Conservation (phyloP, 2,888 invertebrate genomes). For the Drosophila mayaguana region DNA sequence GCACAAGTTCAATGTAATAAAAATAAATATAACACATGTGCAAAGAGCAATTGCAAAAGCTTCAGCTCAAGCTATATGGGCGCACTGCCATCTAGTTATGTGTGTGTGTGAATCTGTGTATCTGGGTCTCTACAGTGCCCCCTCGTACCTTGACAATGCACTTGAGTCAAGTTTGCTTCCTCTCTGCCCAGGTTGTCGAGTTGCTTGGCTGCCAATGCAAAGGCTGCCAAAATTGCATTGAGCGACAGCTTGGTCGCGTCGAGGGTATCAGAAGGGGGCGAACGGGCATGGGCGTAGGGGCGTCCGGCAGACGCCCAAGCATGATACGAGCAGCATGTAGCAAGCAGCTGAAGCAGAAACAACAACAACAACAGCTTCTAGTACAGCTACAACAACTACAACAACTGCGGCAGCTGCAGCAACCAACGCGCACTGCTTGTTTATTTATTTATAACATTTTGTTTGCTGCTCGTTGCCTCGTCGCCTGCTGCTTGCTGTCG, state of each 20-base stretch:
- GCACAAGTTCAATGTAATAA: conserved; percentile 42
- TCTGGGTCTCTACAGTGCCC: conserved; percentile 38
- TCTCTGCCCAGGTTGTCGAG: conserved; percentile 50
- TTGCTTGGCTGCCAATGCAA: conserved; percentile 62
- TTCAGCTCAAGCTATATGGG: conserved; percentile 37
- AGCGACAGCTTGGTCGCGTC: conserved; percentile 18
- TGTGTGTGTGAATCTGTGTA: conserved; percentile 35
- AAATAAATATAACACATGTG: conserved; percentile 42
- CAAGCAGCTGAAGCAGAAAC: conserved; percentile 33
- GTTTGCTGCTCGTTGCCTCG: conserved; percentile 63
- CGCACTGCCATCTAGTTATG: conserved; percentile 58
- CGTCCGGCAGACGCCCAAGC: conserved; percentile 34
- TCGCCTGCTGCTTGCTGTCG: conserved; percentile 41
- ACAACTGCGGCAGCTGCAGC: neutral
- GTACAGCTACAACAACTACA: neutral
- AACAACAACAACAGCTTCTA: neutral
- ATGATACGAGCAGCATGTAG: conserved; percentile 35
- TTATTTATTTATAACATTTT: conserved; percentile 72
- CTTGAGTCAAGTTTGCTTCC: conserved; percentile 79
- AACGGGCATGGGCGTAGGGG: too few species aligned
- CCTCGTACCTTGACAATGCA: conserved; percentile 74
- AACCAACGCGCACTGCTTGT: conserved; percentile 44
- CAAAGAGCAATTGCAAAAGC: conserved; percentile 27
- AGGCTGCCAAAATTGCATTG: conserved; percentile 61
- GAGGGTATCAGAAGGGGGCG: neutral